Percentiles rank a stretch among this genome's conserved stretches.
These are phyloP conservation scores for Galbula dea DNA, from an alignment of 2,113 vertebrate genomes.

Conservation along the genomic window DNA sequence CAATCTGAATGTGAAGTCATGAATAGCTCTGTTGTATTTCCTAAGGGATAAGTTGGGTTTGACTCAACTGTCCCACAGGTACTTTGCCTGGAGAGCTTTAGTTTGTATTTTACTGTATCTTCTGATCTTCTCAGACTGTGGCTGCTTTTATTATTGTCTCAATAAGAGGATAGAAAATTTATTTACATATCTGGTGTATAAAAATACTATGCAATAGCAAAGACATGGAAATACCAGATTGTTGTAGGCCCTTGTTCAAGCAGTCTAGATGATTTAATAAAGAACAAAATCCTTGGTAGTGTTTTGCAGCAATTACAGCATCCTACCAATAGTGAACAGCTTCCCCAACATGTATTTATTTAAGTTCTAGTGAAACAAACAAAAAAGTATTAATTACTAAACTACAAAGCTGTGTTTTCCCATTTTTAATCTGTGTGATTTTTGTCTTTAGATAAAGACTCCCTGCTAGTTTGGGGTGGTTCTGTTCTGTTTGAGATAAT, in stretches of 20 bases:
- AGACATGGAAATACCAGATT: background rate
- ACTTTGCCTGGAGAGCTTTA: background rate
- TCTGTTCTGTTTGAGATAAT: conserved; percentile 16
- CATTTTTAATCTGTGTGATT: background rate
- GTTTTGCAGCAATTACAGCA: background rate
- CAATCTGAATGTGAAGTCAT: rapidly evolving
- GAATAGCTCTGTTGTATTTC: background rate
- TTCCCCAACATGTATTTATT: background rate
- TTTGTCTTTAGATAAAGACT: background rate
- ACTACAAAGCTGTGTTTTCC: background rate
- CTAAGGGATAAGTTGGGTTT: background rate
- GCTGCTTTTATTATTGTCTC: background rate
- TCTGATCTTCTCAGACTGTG: background rate
- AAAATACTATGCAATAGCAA: background rate
- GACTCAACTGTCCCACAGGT: background rate
- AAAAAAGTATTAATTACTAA: conserved; percentile 3
- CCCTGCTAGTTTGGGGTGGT: background rate
- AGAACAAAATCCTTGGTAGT: background rate
- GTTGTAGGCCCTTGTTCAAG: background rate
- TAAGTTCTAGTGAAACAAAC: background rate
- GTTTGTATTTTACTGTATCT: background rate
- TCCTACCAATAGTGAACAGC: background rate
- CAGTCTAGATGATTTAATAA: background rate
- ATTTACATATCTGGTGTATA: background rate
- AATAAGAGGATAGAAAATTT: background rate